Percentiles rank a stretch among this genome's conserved stretches.
Conservation (phyloP, 2,888 invertebrate species). For the Parnassius apollo region DNA sequence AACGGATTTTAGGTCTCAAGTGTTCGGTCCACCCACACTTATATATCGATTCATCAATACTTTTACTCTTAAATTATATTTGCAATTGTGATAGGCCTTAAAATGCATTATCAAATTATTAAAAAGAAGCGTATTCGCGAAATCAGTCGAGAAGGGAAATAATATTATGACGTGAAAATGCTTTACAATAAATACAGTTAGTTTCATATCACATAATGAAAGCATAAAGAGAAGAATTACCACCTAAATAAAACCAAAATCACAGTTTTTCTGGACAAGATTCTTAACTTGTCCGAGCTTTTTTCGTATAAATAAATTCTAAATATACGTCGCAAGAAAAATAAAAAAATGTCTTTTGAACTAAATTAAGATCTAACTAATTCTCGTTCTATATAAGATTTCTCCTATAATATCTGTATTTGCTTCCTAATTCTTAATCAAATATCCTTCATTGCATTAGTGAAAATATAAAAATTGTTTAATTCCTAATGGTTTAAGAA, state of each 20-base stretch:
- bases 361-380: constrained; percentile 68
- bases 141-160: constrained; percentile 40
- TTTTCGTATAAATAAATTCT: constrained; percentile 73
- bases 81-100: constrained; percentile 25
- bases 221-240: constrained; percentile 71
- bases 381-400: constrained; percentile 56
- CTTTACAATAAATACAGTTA: constrained; percentile 50
- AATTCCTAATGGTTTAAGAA: constrained; percentile 77
- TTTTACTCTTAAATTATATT: constrained; percentile 25
- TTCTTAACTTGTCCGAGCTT: constrained; percentile 67
- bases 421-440: constrained; percentile 66
- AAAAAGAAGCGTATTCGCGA: constrained; percentile 33
- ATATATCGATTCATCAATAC: constrained; percentile 16
- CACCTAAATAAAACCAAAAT: constrained; percentile 78
- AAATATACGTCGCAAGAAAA: constrained; percentile 60
- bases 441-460: constrained; percentile 74
- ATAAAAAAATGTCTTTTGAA: constrained; percentile 70
- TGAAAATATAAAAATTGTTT: constrained; percentile 77
- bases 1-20: constrained; percentile 19
- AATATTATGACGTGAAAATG: constrained; percentile 38
- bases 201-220: constrained; percentile 74
- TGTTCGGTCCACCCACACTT: constrained; percentile 15
- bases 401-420: constrained; percentile 51
- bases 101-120: constrained; percentile 32
- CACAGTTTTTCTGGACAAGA: constrained; percentile 75